Conservation (phyloP, 2,113 vertebrate species). For the Strix aluco region DNA sequence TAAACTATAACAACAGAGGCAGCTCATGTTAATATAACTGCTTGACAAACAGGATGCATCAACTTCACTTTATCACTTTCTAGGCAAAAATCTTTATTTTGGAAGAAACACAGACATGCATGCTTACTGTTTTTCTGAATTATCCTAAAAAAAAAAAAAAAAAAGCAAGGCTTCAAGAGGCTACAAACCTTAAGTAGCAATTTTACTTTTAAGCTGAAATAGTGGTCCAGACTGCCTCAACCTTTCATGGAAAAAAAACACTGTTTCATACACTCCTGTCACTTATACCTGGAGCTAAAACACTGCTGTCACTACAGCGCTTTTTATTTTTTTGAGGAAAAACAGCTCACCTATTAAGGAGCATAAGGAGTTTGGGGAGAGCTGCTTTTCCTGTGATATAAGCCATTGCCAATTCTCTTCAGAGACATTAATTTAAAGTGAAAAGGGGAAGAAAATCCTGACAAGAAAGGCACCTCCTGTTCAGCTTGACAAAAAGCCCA, state of each 20-base stretch:
- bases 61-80: not conserved
- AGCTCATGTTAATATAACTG: not conserved
- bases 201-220: not conserved
- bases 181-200: not conserved
- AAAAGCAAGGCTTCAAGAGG: not conserved
- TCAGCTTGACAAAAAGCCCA: not conserved
- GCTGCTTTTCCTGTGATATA: not conserved
- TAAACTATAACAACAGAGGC: rapidly evolving
- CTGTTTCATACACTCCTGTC: not conserved
- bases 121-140: not conserved
- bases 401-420: not conserved
- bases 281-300: not conserved
- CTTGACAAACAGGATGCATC: too few species aligned
- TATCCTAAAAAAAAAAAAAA: too few species aligned
- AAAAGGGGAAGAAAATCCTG: not conserved
- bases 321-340: not conserved
- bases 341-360: not conserved
- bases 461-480: not conserved
- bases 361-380: not conserved
- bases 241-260: not conserved
- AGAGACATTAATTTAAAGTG: not conserved
- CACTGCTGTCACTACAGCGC: too few species aligned
- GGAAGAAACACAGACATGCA: rapidly evolving
- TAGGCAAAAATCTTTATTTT: not conserved
- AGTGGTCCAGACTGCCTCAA: not conserved